Base-by-base conservation (phyloP, 2,113 vertebrate species). In the Percina caprodes region DNA sequence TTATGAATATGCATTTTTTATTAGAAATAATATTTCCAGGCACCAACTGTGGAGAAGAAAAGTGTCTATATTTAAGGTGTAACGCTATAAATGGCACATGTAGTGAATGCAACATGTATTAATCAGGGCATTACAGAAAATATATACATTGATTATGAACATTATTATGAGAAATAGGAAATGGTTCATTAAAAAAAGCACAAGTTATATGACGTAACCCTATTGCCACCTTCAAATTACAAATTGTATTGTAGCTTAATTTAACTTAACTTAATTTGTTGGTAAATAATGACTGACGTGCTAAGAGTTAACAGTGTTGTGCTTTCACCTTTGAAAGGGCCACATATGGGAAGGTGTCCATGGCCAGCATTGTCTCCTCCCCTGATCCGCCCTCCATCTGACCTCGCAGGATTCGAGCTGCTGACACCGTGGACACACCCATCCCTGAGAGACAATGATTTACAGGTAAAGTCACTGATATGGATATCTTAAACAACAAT, bases 341-440 rank as follows among this genome's bases (percentile, higher is more conserved):
- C 45, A 96, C 85, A 69, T 96, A 94, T 26, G 96, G 96, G 82
- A 96, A 96, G 2, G 77, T 89, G 76, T 96, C 96, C 94, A 96
- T 95, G 62, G 95, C 86, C 61, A 96, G 87, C 67, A 91, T 10
- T 0, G 92, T 93, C 88, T 95, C 96, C 88, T 96, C 96, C 14
- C 96, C 96, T 1, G 90, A 86, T 2, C 52, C 48, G 2, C 92
- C 92, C 9, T 94, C 91, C 90, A 95, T 92, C 83, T 96, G 95
- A 35, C 96, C 96, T 73, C 88, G 80, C 71, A 96, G 87, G 46
- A 96, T 96, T 24, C 96, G 93, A 21, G 95, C 93, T 16, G 96
- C 96, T 2, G 96, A 94, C 61, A 96, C 95, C 0, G 96, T 96
- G 48, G 95, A 93, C 66, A 96, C 92, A 0, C 96, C 96, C 96